Base-by-base conservation (phyloP, 2,113 vertebrate species). In the Hemibagrus wyckioides region DNA sequence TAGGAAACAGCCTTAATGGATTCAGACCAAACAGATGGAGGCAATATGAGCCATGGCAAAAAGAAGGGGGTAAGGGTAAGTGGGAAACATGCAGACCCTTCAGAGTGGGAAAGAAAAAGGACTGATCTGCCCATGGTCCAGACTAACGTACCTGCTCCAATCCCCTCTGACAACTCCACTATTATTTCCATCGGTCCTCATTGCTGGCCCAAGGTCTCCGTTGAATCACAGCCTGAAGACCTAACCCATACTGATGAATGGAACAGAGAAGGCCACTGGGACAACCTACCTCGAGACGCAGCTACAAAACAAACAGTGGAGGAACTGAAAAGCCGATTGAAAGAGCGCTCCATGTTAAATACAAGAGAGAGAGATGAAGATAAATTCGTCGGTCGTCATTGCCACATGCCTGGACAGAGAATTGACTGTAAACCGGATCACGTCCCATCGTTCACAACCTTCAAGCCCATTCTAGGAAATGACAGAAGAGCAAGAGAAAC, bases 21-120 rank as follows among this genome's bases (percentile, higher is more conserved):
- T 88, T 93, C 82, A 90, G 96, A 96, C 91, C 95, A 97, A 89
- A 91, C 94, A 48, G 97, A 98, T 91, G 96, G 95, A 85, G 94
- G 92, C 87, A 91, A 89, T 89, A 92, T 95, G 93, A 96, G 95
- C 90, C 84, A 95, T 88, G 93, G 89, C 92, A 94, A 89, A 90
- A 95, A 92, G 91, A 97, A 96, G 85, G 95, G 92, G 80, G 94
- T 96, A 83, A 95, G 93, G 92, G 90, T 92, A 86, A 94, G 88
- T 67, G 93, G 93, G 36, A 94, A 91, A 71, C 84, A 87, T 13
- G 9, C 67, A 36, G 82, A 89, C 50, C 88, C 94, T 50, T 85
- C 92, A 90, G 94, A 95, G 87, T 92, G 91, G 93, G 93, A 93
- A 80, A 93, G 94, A 89, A 92, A 88, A 83, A 93, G 94, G 50